Evolutionary conservation across 2,113 vertebrate genomes (phyloP).

Genomic region (Capricornis sumatraensis): DNA sequence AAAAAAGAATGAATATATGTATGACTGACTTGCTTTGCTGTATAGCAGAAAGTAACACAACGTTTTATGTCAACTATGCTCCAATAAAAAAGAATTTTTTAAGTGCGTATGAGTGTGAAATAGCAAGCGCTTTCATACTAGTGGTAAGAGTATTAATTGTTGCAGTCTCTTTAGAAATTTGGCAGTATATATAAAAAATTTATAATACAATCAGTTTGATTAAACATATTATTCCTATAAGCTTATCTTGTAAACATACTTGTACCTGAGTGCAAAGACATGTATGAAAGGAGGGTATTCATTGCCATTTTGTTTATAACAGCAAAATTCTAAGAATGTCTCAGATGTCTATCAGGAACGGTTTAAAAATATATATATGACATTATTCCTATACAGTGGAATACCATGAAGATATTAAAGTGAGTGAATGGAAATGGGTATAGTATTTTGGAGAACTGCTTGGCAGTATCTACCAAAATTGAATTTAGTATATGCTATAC

Average conservation of each 20-base stretch:
- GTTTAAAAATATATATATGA: neutral
- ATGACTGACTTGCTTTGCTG: neutral
- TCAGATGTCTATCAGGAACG: neutral
- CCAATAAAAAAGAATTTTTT: neutral
- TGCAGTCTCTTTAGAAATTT: slow-evolving; percentile 6
- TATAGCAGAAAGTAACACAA: neutral
- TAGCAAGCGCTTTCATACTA: neutral
- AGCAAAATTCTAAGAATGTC: neutral
- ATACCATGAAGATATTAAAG: neutral
- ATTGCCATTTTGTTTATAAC: neutral
- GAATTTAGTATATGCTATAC: neutral
- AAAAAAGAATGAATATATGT: neutral
- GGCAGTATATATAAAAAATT: neutral
- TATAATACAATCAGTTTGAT: neutral
- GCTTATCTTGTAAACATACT: neutral
- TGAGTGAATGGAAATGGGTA: neutral
- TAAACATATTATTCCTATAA: slow-evolving; percentile 4
- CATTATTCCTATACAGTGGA: neutral
- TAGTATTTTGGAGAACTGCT: neutral
- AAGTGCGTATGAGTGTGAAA: neutral
- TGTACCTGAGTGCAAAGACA: neutral
- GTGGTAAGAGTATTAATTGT: neutral
- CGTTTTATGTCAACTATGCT: neutral
- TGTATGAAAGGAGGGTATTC: neutral
- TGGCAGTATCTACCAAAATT: neutral